These are phyloP conservation scores for Peromyscus nudipes DNA, from an alignment of 2,797 vertebrate species.

Conservation along the genomic window DNA sequence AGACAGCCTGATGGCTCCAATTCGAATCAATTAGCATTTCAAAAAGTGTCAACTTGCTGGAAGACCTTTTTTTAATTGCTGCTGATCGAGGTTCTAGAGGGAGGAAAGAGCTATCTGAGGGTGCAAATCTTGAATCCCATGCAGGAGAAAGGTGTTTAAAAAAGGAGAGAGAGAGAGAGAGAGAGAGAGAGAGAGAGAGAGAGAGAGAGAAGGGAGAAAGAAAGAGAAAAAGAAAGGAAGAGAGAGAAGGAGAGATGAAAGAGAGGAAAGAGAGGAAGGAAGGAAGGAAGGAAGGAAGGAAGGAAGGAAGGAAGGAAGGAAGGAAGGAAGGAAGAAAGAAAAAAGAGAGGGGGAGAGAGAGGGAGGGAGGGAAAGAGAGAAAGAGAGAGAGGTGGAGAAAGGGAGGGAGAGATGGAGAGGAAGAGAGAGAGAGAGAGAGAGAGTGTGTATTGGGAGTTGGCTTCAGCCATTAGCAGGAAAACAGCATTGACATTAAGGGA, in stretches of 20 bases:
- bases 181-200: too few species aligned
- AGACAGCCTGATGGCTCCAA: slow-evolving; percentile 71
- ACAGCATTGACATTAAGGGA: not conserved
- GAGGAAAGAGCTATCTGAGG: slow-evolving; percentile 55
- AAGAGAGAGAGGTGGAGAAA: too few species aligned
- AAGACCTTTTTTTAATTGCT: slow-evolving; percentile 82
- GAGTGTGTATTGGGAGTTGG: not conserved
- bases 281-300: too few species aligned
- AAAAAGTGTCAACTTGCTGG: slow-evolving; percentile 80
- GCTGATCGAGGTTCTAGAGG: slow-evolving; percentile 73
- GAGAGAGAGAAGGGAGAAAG: too few species aligned
- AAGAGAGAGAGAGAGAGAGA: not conserved
- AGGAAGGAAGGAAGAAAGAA: too few species aligned
- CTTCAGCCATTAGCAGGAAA: not conserved
- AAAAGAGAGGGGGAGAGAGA: too few species aligned
- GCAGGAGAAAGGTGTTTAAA: slow-evolving; percentile 14
- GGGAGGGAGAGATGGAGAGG: accelerated
- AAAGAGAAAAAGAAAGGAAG: not conserved
- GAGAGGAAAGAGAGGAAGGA: too few species aligned
- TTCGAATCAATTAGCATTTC: slow-evolving; percentile 84
- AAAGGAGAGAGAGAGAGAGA: not conserved
- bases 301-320: too few species aligned
- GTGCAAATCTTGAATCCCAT: slow-evolving; percentile 27
- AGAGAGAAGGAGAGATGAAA: too few species aligned
- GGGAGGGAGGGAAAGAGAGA: too few species aligned